Conservation (phyloP, 1,140 invertebrate genomes). For the Chymomyza costata region DNA sequence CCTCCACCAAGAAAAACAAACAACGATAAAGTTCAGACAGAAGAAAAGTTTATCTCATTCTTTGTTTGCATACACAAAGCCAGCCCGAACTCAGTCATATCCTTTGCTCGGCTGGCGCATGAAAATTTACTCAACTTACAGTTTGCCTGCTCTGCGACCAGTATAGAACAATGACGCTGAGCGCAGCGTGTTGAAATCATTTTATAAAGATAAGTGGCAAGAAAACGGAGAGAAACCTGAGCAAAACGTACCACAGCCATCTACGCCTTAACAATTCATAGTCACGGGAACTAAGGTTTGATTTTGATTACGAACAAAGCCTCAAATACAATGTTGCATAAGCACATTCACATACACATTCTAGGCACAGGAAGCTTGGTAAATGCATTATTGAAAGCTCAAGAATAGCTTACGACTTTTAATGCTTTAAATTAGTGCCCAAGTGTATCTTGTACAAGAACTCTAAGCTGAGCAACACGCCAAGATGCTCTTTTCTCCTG, state of each 20-base stretch:
- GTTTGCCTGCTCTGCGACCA: constrained; percentile 20
- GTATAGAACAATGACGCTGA: constrained; percentile 52
- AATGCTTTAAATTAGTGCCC: too few species aligned
- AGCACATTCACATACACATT: too few species aligned
- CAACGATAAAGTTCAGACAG: constrained; percentile 60
- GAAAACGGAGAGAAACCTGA: background rate
- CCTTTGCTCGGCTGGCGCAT: constrained; percentile 22
- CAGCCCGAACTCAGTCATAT: background rate
- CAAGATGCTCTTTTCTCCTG: too few species aligned
- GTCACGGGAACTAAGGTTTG: too few species aligned
- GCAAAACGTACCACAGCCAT: background rate
- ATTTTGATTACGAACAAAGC: too few species aligned
- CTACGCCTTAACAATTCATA: too few species aligned
- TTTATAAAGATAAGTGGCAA: constrained; percentile 62
- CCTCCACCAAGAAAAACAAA: constrained; percentile 12
- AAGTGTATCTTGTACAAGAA: too few species aligned
- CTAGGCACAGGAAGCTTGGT: too few species aligned
- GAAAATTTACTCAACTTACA: constrained; percentile 43
- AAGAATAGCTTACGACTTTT: too few species aligned
- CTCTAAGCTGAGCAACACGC: too few species aligned
- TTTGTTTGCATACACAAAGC: constrained; percentile 64
- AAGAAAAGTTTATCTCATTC: constrained; percentile 71
- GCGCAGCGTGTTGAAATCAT: constrained; percentile 51
- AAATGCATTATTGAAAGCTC: too few species aligned
- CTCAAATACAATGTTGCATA: too few species aligned